A percentile compares a stretch with the other conserved stretches of the same genome.
These are phyloP conservation scores for Cynoglossus semilaevis DNA, from an alignment of 2,113 vertebrate species.

Conservation along the genomic window DNA sequence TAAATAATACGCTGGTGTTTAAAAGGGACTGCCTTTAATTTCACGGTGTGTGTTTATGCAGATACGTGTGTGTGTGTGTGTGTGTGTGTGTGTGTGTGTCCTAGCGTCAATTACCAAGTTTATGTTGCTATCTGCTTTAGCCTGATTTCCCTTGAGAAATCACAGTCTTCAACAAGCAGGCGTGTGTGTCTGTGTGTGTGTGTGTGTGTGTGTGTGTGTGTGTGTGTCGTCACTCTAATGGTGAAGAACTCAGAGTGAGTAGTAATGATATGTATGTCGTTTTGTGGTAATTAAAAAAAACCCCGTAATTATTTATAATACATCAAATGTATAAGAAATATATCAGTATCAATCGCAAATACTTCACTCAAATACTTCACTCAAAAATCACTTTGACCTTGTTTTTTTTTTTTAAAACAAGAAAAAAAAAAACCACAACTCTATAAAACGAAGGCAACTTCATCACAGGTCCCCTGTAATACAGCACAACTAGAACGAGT, in stretches of 20 bases:
- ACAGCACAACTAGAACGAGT: not conserved
- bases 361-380: no score
- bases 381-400: no score
- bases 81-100: slow-evolving; percentile 35
- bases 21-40: slow-evolving; percentile 31
- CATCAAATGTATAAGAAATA: no score
- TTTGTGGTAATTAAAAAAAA: no score
- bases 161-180: slow-evolving; percentile 26
- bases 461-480: not conserved
- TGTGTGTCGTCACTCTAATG: slow-evolving; percentile 20
- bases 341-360: no score
- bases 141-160: slow-evolving; percentile 78
- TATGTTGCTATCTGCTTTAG: slow-evolving; percentile 60
- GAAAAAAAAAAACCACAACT: no score
- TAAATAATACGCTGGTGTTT: slow-evolving; percentile 33
- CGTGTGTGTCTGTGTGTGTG: slow-evolving; percentile 15
- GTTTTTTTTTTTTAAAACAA: no score
- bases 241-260: slow-evolving; percentile 41
- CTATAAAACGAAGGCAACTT: no score
- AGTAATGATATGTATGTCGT: slow-evolving; percentile 15
- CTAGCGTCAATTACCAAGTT: slow-evolving; percentile 70
- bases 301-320: no score
- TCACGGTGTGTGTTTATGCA: slow-evolving; percentile 11
- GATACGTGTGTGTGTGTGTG: slow-evolving; percentile 6
- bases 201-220: slow-evolving; percentile 7